phyloP scores from a whole-genome alignment of 92 coral and sea anemone genomes.

The Porites divaricata region DNA sequence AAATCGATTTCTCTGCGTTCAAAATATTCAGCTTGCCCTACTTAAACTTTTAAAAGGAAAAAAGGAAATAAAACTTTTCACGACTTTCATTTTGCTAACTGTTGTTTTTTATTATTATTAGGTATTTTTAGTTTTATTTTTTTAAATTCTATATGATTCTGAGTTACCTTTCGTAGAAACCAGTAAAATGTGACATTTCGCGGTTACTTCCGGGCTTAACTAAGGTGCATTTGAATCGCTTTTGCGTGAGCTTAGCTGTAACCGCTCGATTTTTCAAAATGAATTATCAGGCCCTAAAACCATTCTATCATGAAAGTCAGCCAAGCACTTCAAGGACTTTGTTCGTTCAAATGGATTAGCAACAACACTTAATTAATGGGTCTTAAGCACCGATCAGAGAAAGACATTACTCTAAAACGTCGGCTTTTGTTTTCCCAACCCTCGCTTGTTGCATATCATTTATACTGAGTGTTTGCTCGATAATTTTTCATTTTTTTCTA shows the following conservation, averaged over 20 bases:
- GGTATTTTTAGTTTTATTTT: no score
- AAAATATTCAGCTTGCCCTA: background rate
- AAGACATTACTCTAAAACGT: background rate
- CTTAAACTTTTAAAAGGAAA: no score
- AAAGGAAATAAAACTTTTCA: background rate
- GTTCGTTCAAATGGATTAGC: constrained; percentile 8
- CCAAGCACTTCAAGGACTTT: background rate
- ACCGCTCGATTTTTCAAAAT: background rate
- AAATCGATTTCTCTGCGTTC: no score
- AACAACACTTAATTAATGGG: constrained; percentile 25
- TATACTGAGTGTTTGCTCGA: no score
- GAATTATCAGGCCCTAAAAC: background rate
- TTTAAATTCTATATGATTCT: no score
- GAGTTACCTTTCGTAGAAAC: background rate
- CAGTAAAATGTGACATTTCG: background rate
- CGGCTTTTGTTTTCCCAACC: background rate
- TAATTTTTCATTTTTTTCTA: constrained; percentile 2
- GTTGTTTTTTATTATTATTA: no score
- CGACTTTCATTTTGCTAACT: no score
- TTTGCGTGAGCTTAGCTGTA: background rate
- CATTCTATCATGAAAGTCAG: constrained; percentile 26
- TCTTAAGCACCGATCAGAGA: constrained; percentile 16
- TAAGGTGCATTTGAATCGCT: no score
- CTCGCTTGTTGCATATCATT: background rate
- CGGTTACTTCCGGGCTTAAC: no score